Percentiles rank a stretch among this genome's conserved stretches.
Evolutionary conservation across 2,113 vertebrate species (phyloP).

Genomic region (Fregetta grallaria): DNA sequence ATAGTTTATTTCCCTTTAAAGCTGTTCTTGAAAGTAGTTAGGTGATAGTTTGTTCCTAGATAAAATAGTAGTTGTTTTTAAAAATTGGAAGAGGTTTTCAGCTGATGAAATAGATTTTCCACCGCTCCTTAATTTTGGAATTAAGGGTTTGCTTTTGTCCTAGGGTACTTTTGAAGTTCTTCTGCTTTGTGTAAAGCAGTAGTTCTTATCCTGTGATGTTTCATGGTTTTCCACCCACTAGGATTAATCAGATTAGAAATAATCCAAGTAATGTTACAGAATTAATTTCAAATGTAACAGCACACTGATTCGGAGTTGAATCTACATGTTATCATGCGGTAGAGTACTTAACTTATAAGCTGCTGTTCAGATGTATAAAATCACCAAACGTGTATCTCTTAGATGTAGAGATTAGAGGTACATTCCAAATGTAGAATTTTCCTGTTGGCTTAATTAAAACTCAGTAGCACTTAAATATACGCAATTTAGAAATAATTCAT

Average conservation of each 20-base stretch:
- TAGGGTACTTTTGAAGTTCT: not conserved
- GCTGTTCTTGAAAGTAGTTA: not conserved
- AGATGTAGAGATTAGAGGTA: not conserved
- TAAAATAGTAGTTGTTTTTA: not conserved
- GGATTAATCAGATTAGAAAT: not conserved
- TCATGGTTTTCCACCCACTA: not conserved
- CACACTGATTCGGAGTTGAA: not conserved
- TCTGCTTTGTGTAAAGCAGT: not conserved
- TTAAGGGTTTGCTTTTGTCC: not conserved
- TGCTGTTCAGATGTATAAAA: not conserved
- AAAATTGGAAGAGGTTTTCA: not conserved
- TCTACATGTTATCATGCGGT: not conserved
- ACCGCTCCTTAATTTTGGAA: not conserved
- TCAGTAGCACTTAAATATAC: not conserved
- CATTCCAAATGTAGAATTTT: not conserved
- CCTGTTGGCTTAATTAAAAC: not conserved
- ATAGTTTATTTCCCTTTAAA: not conserved
- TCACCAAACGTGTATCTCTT: not conserved
- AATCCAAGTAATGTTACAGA: not conserved
- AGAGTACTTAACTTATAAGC: not conserved
- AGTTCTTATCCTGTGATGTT: not conserved
- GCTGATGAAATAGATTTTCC: not conserved
- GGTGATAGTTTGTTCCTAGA: not conserved
- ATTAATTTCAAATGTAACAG: not conserved
- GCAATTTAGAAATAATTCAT: not conserved